Evolutionary conservation across 2,888 invertebrate species (phyloP), one percentile per base, ranked within the genome.

Genomic region (Busseola fusca): DNA sequence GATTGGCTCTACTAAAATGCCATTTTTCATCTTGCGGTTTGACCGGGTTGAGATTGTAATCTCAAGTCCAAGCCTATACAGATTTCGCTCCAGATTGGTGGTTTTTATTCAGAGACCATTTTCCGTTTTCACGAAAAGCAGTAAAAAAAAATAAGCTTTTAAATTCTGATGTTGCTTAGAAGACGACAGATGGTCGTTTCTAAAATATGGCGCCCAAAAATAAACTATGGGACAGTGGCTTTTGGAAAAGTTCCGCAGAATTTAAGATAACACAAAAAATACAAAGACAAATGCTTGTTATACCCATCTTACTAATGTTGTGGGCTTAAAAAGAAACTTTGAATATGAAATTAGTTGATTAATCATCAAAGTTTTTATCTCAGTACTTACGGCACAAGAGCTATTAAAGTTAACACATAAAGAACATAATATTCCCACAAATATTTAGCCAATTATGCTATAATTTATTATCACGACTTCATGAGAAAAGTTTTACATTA

Each of bases 361-460:
- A 48, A 80, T 65, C 12, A 42, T 50, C 59, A 25, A 30, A 16
- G 16, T 48, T 64, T 48, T 64, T 52, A 16, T 48, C 57, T 77
- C 57, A 34, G 21, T 6, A 56, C 64, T 62, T 64, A 68, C 40
- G 40, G 57, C 68, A 65, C 30, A 65, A 65, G 50, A 74, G 25
- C 50, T 50, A 52, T 66, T 64, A 25, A 62, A 59, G 16, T 65
- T 48, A 9, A 57, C 27, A 25, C 5, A 60, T 56, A 73, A 72
- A 78, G 72, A 30, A 37, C 10, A 27, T 14, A 21, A 62, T 9
- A 27, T 79, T 77, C 80, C 74, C 80, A 77, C 64, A 68, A 80
- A 69, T 80, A 65, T 69, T 69, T 63, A n/a, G 37, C 10, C 57
- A 77, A 58, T 74, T 79, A 74, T 48, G 27, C 12, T 52, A 6